phyloP scores from a whole-genome alignment of 2,797 vertebrate genomes.

The Catharus ustulatus region DNA sequence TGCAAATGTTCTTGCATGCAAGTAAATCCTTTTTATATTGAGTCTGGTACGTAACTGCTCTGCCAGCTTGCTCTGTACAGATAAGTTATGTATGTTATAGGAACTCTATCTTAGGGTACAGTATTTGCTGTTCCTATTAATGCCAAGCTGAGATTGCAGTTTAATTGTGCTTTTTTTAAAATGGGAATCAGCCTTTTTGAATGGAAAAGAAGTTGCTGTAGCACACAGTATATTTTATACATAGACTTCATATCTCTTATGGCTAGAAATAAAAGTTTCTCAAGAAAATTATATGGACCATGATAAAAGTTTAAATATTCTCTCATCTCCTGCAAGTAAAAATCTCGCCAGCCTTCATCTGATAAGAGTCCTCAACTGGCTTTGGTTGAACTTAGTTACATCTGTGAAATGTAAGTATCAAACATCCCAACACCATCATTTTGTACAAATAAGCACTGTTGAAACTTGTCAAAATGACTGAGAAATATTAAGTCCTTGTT shows the following conservation, averaged over 20 bases:
- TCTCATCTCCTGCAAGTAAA: background rate
- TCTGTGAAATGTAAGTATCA: background rate
- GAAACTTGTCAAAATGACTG: background rate
- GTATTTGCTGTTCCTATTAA: slow-evolving; percentile 27
- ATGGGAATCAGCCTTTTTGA: background rate
- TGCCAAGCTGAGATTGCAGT: slow-evolving; percentile 8
- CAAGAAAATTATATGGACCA: background rate
- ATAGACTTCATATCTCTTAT: background rate
- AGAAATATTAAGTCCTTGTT: background rate
- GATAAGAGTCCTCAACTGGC: background rate
- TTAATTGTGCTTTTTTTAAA: slow-evolving; percentile 30
- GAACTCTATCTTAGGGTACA: background rate
- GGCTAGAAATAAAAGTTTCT: background rate
- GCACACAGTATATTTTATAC: background rate
- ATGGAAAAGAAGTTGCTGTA: background rate
- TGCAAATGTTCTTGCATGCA: slow-evolving; percentile 42
- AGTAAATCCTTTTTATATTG: slow-evolving; percentile 67
- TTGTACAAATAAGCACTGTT: background rate
- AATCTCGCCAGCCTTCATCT: background rate
- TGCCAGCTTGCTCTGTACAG: slow-evolving; percentile 51
- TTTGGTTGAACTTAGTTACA: background rate
- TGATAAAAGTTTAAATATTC: background rate
- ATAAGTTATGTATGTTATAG: slow-evolving; percentile 46
- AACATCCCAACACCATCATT: background rate
- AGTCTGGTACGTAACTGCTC: slow-evolving; percentile 14